Percentiles rank a stretch among this genome's conserved stretches.
Conservation (phyloP, 2,113 vertebrate genomes). For the Enhydra lutris region DNA sequence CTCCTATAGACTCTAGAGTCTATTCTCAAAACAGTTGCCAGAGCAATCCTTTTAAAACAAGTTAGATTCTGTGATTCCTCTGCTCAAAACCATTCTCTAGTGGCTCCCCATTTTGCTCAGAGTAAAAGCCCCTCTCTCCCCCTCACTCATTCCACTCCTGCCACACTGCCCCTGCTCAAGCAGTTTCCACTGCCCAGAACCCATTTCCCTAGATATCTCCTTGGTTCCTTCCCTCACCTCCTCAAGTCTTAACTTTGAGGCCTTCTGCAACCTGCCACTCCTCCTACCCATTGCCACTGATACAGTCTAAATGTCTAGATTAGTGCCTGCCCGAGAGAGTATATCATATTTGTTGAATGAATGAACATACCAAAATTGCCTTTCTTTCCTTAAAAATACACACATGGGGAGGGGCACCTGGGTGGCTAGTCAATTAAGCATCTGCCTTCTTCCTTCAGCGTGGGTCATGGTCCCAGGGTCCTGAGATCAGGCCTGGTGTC, state of each 20-base stretch:
- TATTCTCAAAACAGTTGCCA: background rate
- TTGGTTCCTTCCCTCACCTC: background rate
- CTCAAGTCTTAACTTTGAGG: background rate
- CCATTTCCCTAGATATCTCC: background rate
- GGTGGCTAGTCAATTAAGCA: background rate
- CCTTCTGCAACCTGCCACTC: background rate
- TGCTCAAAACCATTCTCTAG: background rate
- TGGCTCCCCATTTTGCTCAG: background rate
- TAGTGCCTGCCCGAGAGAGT: background rate
- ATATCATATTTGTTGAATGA: background rate
- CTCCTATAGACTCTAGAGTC: background rate
- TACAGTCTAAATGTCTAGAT: background rate
- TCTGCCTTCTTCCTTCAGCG: background rate
- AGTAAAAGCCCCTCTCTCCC: background rate
- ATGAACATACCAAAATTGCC: slow-evolving; percentile 5
- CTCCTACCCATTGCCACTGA: background rate
- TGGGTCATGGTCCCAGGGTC: background rate
- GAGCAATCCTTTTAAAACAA: slow-evolving; percentile 21
- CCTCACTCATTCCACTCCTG: background rate
- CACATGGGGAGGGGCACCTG: background rate
- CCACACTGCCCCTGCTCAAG: background rate
- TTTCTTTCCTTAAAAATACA: slow-evolving; percentile 22
- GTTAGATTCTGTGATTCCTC: background rate
- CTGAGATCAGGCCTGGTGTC: background rate
- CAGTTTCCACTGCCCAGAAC: background rate